Percentiles rank a stretch among this genome's conserved stretches.
phyloP scores from a whole-genome alignment of 2,888 invertebrate genomes.

The Cyaniris semiargus region DNA sequence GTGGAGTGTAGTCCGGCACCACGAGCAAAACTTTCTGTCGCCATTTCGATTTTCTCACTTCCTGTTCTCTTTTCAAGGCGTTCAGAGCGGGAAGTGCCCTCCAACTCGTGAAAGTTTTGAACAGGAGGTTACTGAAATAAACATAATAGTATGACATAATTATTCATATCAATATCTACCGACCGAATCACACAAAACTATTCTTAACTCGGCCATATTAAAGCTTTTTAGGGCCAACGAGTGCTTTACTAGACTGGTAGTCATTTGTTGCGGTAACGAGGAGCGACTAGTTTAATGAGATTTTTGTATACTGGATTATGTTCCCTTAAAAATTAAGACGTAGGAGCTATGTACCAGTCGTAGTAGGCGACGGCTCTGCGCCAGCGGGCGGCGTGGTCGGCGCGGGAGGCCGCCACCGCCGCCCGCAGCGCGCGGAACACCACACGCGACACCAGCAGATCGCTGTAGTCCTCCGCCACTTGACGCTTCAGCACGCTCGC shows the following conservation, averaged over 20 bases:
- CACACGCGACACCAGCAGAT: slow-evolving; percentile 79
- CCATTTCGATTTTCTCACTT: slow-evolving; percentile 85
- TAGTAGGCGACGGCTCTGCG: slow-evolving; percentile 69
- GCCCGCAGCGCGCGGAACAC: slow-evolving; percentile 76
- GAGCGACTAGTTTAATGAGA: too few species aligned
- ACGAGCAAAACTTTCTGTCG: slow-evolving; percentile 86
- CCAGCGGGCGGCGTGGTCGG: slow-evolving; percentile 72
- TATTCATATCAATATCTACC: background rate
- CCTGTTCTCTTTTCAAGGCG: slow-evolving; percentile 83
- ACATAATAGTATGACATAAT: background rate
- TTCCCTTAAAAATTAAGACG: background rate
- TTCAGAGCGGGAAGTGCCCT: slow-evolving; percentile 83
- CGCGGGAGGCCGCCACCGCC: slow-evolving; percentile 63
- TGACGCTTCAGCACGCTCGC: slow-evolving; percentile 79
- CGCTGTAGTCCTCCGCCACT: slow-evolving; percentile 87
- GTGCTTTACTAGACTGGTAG: too few species aligned
- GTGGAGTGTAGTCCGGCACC: slow-evolving; percentile 84
- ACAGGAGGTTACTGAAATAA: slow-evolving; percentile 63
- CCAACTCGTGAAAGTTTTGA: slow-evolving; percentile 79
- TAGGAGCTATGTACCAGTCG: slow-evolving; percentile 60
- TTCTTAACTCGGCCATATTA: background rate
- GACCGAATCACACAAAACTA: background rate
- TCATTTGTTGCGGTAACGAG: too few species aligned
- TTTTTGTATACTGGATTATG: too few species aligned
- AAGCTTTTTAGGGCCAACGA: too few species aligned